Evolutionary conservation across 2,797 vertebrate species (phyloP).

Genomic region (Propithecus deckenii): DNA sequence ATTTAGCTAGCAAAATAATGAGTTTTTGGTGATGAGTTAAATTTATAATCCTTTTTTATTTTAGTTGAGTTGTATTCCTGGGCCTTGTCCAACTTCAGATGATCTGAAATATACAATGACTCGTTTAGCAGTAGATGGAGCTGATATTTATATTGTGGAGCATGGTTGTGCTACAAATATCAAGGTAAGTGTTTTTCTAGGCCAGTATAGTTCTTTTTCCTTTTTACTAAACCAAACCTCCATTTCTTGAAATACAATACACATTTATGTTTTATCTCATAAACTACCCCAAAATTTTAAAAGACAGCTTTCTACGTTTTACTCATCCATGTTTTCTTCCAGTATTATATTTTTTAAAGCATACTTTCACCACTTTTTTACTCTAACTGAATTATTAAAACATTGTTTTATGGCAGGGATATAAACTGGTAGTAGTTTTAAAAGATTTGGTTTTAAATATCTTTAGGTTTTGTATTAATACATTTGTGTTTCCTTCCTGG

Average conservation of each 20-base stretch:
- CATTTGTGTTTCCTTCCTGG: not conserved
- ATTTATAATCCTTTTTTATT: not conserved
- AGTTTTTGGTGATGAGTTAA: not conserved
- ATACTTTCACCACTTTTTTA: not conserved
- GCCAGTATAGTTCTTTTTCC: not conserved
- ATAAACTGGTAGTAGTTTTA: not conserved
- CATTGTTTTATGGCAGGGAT: not conserved
- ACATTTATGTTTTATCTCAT: not conserved
- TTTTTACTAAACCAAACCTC: not conserved
- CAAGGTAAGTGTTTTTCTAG: constrained; percentile 86
- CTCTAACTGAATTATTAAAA: not conserved
- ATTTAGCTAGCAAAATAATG: not conserved
- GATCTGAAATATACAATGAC: constrained; percentile 99
- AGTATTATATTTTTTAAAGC: not conserved
- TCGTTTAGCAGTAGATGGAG: constrained; percentile 93
- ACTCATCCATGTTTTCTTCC: not conserved
- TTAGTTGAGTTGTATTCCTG: constrained; percentile 89
- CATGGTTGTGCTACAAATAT: constrained; percentile 96
- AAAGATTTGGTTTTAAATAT: not conserved
- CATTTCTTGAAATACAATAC: not conserved
- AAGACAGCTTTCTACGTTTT: not conserved
- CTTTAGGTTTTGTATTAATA: not conserved
- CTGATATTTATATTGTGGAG: constrained; percentile 95
- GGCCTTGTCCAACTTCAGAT: constrained; percentile 95
- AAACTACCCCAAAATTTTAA: not conserved